Evolutionary conservation across 2,888 invertebrate genomes (phyloP).

Genomic region (Stegana nigrithorax): DNA sequence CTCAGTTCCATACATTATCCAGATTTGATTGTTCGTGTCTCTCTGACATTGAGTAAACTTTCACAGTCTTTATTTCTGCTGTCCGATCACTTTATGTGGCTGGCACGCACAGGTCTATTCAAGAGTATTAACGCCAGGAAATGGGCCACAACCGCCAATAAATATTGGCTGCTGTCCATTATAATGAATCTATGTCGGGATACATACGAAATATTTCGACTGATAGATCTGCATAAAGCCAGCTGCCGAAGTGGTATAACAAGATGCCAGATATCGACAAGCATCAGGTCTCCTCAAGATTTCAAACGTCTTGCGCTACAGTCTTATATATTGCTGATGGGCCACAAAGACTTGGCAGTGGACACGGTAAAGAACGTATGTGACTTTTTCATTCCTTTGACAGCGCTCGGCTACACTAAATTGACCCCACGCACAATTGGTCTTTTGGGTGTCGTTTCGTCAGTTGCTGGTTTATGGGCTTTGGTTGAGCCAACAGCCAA

Average conservation of each 20-base stretch:
- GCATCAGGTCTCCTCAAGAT: constrained; percentile 50
- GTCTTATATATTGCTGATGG: constrained; percentile 54
- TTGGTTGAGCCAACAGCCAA: constrained; percentile 84
- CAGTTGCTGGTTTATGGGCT: constrained; percentile 81
- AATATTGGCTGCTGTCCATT: constrained; percentile 88
- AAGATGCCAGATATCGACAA: constrained; percentile 46
- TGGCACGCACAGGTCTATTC: constrained; percentile 77
- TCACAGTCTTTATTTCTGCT: constrained; percentile 83
- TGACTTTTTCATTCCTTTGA: constrained; percentile 88
- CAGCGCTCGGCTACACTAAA: constrained; percentile 82
- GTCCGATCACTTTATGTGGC: constrained; percentile 89
- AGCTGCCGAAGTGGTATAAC: constrained; percentile 65
- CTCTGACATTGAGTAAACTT: constrained; percentile 82
- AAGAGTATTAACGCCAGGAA: constrained; percentile 77
- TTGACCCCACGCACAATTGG: constrained; percentile 84
- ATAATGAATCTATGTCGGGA: constrained; percentile 84
- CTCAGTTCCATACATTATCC: constrained; percentile 79
- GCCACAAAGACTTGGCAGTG: constrained; percentile 77
- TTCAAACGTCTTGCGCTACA: constrained; percentile 48
- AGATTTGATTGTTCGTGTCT: constrained; percentile 77
- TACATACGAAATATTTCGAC: constrained; percentile 82
- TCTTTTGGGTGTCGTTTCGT: constrained; percentile 82
- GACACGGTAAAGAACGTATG: constrained; percentile 88
- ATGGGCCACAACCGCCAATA: constrained; percentile 80
- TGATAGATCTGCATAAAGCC: constrained; percentile 73